These are phyloP conservation scores for Parambassis ranga DNA, from an alignment of 2,797 vertebrate genomes.

Conservation along the genomic window DNA sequence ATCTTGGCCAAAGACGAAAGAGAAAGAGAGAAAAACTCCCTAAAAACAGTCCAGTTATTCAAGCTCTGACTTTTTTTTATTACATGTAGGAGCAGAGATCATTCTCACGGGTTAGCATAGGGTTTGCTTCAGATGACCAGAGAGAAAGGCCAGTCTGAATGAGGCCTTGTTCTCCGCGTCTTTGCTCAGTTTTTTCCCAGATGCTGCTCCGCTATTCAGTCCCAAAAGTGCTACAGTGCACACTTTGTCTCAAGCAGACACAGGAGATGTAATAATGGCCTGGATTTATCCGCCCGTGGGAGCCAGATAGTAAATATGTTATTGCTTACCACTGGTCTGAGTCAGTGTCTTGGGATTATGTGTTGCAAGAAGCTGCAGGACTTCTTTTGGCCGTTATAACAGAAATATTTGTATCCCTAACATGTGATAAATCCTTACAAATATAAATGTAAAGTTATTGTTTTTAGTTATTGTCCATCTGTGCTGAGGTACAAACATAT, in stretches of 20 bases:
- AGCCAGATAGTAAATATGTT: slow-evolving; percentile 51
- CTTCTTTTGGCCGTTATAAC: not conserved
- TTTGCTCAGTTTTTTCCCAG: slow-evolving; percentile 29
- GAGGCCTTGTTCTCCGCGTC: slow-evolving; percentile 56
- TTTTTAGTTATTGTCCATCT: too few species aligned
- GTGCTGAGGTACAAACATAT: not conserved
- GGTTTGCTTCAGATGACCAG: slow-evolving; percentile 47
- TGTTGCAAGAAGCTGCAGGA: not conserved
- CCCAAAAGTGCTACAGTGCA: slow-evolving; percentile 30
- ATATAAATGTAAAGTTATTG: not conserved
- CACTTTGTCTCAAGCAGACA: slow-evolving; percentile 41
- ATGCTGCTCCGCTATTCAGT: slow-evolving; percentile 7
- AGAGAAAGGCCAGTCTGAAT: slow-evolving; percentile 47
- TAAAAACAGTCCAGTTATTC: slow-evolving; percentile 4
- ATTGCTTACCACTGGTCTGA: slow-evolving; percentile 29
- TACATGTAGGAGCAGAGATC: slow-evolving; percentile 9
- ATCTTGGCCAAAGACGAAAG: slow-evolving; percentile 42
- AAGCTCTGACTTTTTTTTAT: slow-evolving; percentile 11
- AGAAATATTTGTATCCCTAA: not conserved
- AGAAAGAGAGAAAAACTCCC: not conserved
- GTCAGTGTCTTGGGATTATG: slow-evolving; percentile 34
- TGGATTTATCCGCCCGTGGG: slow-evolving; percentile 37
- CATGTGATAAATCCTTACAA: not conserved
- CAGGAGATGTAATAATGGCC: slow-evolving; percentile 43
- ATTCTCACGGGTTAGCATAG: slow-evolving; percentile 36